Conservation (phyloP, 2,888 invertebrate genomes). For the Volucella bombylans region DNA sequence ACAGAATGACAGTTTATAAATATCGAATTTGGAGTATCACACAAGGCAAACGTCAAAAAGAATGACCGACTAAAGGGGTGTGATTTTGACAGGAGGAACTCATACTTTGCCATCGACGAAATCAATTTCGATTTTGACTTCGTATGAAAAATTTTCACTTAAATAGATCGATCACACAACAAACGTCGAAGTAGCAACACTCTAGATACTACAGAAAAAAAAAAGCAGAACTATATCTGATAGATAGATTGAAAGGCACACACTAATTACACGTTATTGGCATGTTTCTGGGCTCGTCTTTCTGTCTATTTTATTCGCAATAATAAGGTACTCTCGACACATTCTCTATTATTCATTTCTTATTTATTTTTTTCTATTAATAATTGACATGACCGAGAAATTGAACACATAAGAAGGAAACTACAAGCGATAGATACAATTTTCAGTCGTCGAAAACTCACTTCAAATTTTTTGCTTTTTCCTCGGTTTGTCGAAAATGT, state of each 20-base stretch:
- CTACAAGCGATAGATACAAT: slow-evolving; percentile 5
- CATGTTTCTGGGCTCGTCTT: slow-evolving; percentile 26
- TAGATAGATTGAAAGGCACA: slow-evolving; percentile 54
- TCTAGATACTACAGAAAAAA: not conserved
- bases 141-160: not conserved
- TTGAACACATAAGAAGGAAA: slow-evolving; percentile 7
- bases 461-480: slow-evolving; percentile 28
- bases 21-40: not conserved
- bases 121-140: too few relatives aligned
- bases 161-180: slow-evolving; percentile 33
- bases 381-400: slow-evolving; percentile 40
- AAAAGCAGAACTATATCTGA: slow-evolving; percentile 24
- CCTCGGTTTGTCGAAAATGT: too few relatives aligned
- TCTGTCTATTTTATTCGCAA: slow-evolving; percentile 43
- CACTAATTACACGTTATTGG: slow-evolving; percentile 52
- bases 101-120: too few relatives aligned
- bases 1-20: slow-evolving; percentile 41
- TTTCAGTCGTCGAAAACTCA: slow-evolving; percentile 46
- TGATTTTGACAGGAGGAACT: too few relatives aligned
- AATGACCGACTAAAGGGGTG: too few relatives aligned
- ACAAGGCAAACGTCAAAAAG: too few relatives aligned
- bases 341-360: slow-evolving; percentile 29
- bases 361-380: slow-evolving; percentile 46
- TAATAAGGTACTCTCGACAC: not conserved
- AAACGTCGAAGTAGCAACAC: not conserved